phyloP scores from a whole-genome alignment of 2,888 invertebrate species.

The Agelastica alni region DNA sequence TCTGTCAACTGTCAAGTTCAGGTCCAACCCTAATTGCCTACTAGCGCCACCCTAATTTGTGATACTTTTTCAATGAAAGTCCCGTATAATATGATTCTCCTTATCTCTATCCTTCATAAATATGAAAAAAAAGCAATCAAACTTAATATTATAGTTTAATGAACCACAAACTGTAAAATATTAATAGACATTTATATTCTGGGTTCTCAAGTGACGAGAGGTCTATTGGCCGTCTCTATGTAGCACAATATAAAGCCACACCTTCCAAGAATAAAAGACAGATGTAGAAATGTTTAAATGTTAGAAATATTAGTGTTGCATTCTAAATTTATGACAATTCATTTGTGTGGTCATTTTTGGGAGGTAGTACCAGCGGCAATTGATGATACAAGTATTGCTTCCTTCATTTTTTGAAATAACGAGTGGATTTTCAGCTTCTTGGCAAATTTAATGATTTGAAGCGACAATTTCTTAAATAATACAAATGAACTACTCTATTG shows the following conservation, averaged over 20 bases:
- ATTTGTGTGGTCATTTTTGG: not conserved
- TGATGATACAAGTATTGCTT: not conserved
- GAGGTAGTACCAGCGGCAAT: not conserved
- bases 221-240: constrained; percentile 2
- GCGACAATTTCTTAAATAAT: too few relatives aligned
- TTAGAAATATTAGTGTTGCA: not conserved
- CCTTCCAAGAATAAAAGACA: constrained; percentile 2
- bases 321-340: not conserved
- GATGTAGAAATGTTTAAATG: not conserved
- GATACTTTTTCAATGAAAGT: too few relatives aligned
- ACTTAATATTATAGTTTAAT: too few relatives aligned
- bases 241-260: constrained; percentile 4
- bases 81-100: too few relatives aligned
- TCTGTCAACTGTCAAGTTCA: too few relatives aligned
- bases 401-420: too few relatives aligned
- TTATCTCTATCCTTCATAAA: too few relatives aligned
- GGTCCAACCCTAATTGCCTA: too few relatives aligned
- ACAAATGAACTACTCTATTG: too few relatives aligned
- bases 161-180: too few relatives aligned
- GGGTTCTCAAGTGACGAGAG: not conserved
- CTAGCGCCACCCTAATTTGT: too few relatives aligned
- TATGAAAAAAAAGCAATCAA: not conserved
- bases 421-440: too few relatives aligned
- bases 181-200: constrained; percentile 19
- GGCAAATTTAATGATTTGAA: not conserved